Percentiles rank a stretch among this genome's conserved stretches.
Evolutionary conservation across 2,113 vertebrate genomes (phyloP).

Genomic region (Ciconia boyciana): DNA sequence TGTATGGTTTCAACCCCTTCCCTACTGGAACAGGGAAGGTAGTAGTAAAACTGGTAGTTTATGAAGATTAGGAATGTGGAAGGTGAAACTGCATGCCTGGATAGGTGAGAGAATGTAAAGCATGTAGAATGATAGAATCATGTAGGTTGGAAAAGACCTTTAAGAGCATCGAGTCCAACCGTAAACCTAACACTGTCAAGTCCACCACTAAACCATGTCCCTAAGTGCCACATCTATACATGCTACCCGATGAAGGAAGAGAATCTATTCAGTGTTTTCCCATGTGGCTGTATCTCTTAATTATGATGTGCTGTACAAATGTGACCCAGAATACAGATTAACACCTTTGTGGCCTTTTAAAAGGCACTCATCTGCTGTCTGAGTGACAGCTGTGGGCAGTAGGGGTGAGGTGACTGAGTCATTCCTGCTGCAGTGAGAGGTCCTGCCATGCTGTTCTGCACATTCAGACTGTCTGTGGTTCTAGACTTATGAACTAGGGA

Average conservation of each 20-base stretch:
- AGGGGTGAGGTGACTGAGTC: background rate
- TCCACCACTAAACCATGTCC: too few relatives aligned
- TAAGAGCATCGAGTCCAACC: too few relatives aligned
- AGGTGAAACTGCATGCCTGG: background rate
- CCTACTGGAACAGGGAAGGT: background rate
- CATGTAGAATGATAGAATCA: too few relatives aligned
- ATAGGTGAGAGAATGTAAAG: background rate
- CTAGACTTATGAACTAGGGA: background rate
- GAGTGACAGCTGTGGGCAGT: background rate
- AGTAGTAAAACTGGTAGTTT: background rate
- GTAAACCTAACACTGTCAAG: too few relatives aligned
- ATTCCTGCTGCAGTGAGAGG: background rate
- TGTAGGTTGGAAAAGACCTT: too few relatives aligned
- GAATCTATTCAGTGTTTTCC: background rate
- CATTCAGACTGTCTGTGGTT: background rate
- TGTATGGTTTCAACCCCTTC: background rate
- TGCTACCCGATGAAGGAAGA: background rate
- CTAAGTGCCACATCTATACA: too few relatives aligned
- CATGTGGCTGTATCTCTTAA: background rate
- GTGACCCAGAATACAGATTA: background rate
- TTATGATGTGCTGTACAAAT: background rate
- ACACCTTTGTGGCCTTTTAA: background rate
- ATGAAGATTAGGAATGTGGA: background rate
- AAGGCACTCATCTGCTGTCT: background rate
- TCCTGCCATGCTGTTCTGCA: background rate